Evolutionary conservation across 1,140 invertebrate genomes (phyloP), one percentile per base, ranked within the genome.

Genomic region (Macrosteles quadrilineatus): DNA sequence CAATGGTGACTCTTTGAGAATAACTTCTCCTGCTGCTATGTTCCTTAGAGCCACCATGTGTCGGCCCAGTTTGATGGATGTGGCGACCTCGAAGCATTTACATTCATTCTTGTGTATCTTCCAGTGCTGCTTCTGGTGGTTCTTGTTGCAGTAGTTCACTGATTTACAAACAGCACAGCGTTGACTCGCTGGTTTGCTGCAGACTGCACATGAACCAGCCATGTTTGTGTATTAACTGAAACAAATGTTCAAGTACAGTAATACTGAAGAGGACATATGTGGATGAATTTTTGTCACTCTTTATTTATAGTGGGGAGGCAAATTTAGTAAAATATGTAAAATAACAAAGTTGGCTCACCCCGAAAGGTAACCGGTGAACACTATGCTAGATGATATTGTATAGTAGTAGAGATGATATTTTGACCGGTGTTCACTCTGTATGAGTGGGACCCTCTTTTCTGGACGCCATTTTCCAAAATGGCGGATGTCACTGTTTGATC

Each of bases 101-200:
- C 90, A 92, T 65, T 85, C 78, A 2, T 77, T 77, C 67, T 87
- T 90, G 78, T 92, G 91, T 0, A 65, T 79, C 68, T 85, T 85
- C 90, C 89, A 90, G 73, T 88, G 84, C 40, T 82, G 76, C 76
- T 87, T 86, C 78, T 90, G 90, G 75, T 90, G 89, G 43, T 86
- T 84, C 72, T 84, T 85, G 19, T 84, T 83, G 79, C 91, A 92
- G 78, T 92, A 92, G 74, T 85, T 86, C 0, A 89, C 85, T 1
- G 80, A 78, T 73, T 85, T 84, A 76, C 89, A 91, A 43, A 83
- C 85, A 27, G 83, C 83, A 74, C 89, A 91, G 21, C 84, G 81
- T 19, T 73, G 74, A 1, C 70, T 50, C 1, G 71, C 71, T 36
- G 53, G 27, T 21, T 59, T 32, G 9, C 40, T 21, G 29, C 68